phyloP scores from a whole-genome alignment of 2,113 vertebrate species.

The Aspiorhynchus laticeps region DNA sequence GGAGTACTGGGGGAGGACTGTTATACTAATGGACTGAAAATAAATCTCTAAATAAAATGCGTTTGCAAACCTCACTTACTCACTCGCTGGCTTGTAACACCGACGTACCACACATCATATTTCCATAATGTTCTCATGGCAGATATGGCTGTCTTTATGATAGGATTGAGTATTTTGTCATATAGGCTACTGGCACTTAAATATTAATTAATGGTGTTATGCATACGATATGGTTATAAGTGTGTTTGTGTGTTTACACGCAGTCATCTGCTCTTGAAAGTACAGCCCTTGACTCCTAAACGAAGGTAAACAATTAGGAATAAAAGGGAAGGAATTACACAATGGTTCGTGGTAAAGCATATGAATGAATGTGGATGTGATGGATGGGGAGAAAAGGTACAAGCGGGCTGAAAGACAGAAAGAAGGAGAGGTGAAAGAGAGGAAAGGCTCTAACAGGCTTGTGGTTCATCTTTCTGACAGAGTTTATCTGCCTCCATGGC shows the following conservation, averaged over 20 bases:
- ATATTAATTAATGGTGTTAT: not conserved
- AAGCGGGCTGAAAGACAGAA: slow-evolving; percentile 4
- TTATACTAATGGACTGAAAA: slow-evolving; percentile 54
- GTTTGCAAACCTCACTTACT: slow-evolving; percentile 42
- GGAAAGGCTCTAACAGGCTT: not conserved
- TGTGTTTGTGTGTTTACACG: slow-evolving; percentile 20
- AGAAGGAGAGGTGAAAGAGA: slow-evolving; percentile 3
- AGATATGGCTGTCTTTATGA: not conserved
- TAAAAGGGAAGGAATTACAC: slow-evolving; percentile 4
- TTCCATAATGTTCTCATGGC: slow-evolving; percentile 16
- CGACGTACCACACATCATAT: slow-evolving; percentile 9
- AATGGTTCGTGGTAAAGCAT: not conserved
- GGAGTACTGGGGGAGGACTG: slow-evolving; percentile 48
- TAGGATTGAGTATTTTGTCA: slow-evolving; percentile 2
- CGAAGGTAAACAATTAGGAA: not conserved
- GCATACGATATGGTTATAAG: not conserved
- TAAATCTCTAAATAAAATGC: slow-evolving; percentile 52
- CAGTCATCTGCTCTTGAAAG: slow-evolving; percentile 24
- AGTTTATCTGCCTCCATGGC: not conserved
- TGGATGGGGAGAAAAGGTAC: not conserved
- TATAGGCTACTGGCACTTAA: not conserved
- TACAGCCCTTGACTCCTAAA: not conserved
- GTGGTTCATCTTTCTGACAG: slow-evolving; percentile 28
- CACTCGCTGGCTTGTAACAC: slow-evolving; percentile 17
- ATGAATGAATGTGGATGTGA: not conserved